Conservation (phyloP, 2,797 vertebrate genomes). For the Lacerta agilis region DNA sequence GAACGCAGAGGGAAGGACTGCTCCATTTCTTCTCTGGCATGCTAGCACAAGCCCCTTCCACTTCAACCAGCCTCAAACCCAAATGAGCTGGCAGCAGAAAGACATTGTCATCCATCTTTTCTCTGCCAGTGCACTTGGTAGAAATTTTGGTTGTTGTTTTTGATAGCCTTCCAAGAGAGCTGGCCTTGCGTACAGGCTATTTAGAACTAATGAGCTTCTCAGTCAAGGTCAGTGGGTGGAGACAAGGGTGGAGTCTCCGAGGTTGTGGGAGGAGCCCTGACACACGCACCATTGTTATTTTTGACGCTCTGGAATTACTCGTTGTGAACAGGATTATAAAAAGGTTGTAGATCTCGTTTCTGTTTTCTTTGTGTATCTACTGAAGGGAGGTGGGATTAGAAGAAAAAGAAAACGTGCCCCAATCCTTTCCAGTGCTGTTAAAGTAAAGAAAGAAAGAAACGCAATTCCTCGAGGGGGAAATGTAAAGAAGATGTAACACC, state of each 20-base stretch:
- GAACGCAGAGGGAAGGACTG: too few relatives aligned
- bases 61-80: too few relatives aligned
- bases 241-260: neutral
- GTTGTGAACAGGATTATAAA: neutral
- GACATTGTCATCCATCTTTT: too few relatives aligned
- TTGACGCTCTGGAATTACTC: neutral
- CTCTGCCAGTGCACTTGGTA: too few relatives aligned
- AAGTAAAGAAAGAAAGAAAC: slow-evolving; percentile 32
- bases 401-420: neutral
- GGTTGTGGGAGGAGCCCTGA: neutral
- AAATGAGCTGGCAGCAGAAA: too few relatives aligned
- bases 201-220: neutral
- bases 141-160: too few relatives aligned
- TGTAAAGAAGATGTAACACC: slow-evolving; percentile 71
- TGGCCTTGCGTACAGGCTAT: neutral
- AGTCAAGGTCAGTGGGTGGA: neutral
- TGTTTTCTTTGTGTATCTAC: neutral
- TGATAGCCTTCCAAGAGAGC: too few relatives aligned
- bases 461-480: slow-evolving; percentile 59
- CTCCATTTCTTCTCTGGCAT: too few relatives aligned
- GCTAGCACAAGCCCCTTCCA: too few relatives aligned
- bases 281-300: too few relatives aligned
- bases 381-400: neutral
- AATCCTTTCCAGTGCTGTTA: too few relatives aligned
- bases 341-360: neutral